Evolutionary conservation across 1,140 invertebrate species (phyloP), one percentile per base, ranked within the genome.

Genomic region (Drosophila saltans): DNA sequence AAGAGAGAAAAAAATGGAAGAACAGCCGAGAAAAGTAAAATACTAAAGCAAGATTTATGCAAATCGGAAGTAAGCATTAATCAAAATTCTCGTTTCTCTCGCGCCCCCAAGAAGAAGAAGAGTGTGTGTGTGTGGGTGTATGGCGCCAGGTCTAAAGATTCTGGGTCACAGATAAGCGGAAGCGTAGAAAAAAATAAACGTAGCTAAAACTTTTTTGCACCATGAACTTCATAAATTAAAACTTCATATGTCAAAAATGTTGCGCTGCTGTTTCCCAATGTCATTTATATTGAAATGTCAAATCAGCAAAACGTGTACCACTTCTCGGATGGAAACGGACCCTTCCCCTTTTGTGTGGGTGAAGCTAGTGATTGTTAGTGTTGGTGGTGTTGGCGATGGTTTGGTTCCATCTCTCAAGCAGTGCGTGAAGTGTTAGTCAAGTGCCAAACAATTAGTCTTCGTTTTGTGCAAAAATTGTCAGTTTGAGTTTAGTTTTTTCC

Each of bases 31-130:
- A 70, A 26, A 67, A 16, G 36, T 67, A 84, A 88, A 89, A 75
- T 78, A 78, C 82, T 91, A 90, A 91, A 91, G 85, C 77, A 91
- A 91, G 82, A 91, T 91, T 91, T 91, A 91, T 91, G 89, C 82
- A 91, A 91, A 91, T 90, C 89, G 90, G 89, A 91, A 91, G 82
- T 81, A 88, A 91, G 90, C 85, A 91, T 91, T 91, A 91, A 91
- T 91, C 85, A 91, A 91, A 81, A 72, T 81, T 67, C 8, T 66
- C 33, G 33, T 36, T 36, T 36, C 33, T 36, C 6, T 30, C 6
- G 60, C 63, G 7, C 40, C 63, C 63, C 7, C 26, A 36, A 36
- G 21, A 52, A 52, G 21, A 26, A 52, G 21, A 3, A 3, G 28
- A 33, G 58, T 63, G 59, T 45, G 40, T 52, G 61, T 64, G 55